A percentile compares a stretch with the other conserved stretches of the same genome.
Conservation (phyloP, 2,888 invertebrate species). For the Orthosia cruda region DNA sequence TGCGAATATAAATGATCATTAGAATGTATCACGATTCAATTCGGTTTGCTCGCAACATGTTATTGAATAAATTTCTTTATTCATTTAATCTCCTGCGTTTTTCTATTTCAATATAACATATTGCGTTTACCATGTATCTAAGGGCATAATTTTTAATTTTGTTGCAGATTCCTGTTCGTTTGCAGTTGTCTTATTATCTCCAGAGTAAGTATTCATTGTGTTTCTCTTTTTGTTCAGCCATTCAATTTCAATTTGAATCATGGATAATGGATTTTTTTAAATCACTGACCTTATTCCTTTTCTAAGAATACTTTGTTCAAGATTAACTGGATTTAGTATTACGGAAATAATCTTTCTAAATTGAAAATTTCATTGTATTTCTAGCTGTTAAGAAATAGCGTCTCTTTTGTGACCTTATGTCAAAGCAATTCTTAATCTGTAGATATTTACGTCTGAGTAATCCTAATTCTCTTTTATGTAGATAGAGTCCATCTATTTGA, state of each 20-base stretch:
- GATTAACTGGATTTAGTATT: constrained; percentile 56
- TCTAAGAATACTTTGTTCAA: constrained; percentile 45
- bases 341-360: constrained; percentile 40
- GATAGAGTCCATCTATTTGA: background rate
- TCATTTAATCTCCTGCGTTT: constrained; percentile 65
- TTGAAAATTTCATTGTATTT: constrained; percentile 41
- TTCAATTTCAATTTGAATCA: constrained; percentile 44
- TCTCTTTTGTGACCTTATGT: constrained; percentile 22
- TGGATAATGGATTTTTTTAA: constrained; percentile 49
- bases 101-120: constrained; percentile 31
- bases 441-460: constrained; percentile 8
- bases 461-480: constrained; percentile 1
- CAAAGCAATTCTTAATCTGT: constrained; percentile 22
- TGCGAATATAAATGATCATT: constrained; percentile 76
- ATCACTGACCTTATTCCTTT: constrained; percentile 48
- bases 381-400: constrained; percentile 25
- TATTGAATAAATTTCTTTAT: constrained; percentile 74
- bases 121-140: constrained; percentile 26
- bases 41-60: constrained; percentile 70
- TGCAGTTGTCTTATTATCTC: constrained; percentile 81
- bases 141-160: constrained; percentile 67
- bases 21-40: constrained; percentile 83
- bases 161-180: constrained; percentile 84
- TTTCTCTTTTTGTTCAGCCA: constrained; percentile 36
- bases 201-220: constrained; percentile 74